Base-by-base conservation (phyloP, 2,888 invertebrate species). In the Hydrotaea diabolus region DNA sequence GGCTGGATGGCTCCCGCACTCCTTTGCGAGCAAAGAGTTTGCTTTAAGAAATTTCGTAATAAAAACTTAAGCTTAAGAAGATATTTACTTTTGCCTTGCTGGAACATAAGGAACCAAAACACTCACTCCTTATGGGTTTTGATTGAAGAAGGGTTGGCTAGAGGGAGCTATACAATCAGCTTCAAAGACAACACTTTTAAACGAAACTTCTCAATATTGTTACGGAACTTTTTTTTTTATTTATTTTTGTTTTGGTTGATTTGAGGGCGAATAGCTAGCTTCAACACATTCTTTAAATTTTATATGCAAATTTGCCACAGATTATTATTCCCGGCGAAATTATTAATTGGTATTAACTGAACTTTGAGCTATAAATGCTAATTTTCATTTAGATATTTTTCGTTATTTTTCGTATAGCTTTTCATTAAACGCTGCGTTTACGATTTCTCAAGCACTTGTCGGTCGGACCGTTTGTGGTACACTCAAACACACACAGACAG, bases 11-110 rank as follows among this genome's bases (percentile, higher is more conserved):
- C 59, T 21, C 17, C 26, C 55, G 19, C 53, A 53, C 55, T 23
- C 13, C 59, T 59, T 26, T 15, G 4, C 26, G 9, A 53, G 13
- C n/a, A 49, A 66, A 53, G 31, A 53, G 31, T 71, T 71, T 53
- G 46, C 23, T 53, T 71, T 26, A 71, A 59, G 59, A 23, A 13
- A 59, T 59, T 59, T 59, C 26, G 26, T 26, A 71, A 49, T n/a
- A 49, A 43, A 66, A 46, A 49, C n/a, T 23, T 59, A 59, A 59
- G 59, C 26, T 59, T 43, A 4, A 23, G n/a, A n/a, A n/a, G 15
- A 71, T 71, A 71, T 53, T 71, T 71, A 71, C 71, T 53, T 53
- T 49, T 2, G 26, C 15, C 4, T 8, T 15, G 59, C 2, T 59
- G 26, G 26, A 59, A 26, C 59, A 59, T 59, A 49, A n/a, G 49